Evolutionary conservation across 2,797 vertebrate genomes (phyloP), one percentile per base, ranked within the genome.

Genomic region (Acridotheres tristis): DNA sequence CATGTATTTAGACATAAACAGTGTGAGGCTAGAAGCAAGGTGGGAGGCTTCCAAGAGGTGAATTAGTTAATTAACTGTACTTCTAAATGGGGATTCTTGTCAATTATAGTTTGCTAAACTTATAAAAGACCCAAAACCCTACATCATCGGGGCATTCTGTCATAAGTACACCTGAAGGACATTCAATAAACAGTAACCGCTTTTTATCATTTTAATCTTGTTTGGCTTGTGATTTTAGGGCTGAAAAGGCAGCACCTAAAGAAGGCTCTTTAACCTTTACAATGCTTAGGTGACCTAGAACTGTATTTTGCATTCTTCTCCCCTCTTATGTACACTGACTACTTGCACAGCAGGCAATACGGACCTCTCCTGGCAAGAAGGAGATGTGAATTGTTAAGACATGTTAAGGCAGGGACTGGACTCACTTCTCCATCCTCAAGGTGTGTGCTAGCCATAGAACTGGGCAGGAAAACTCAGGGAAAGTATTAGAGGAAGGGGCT

Each of bases 241-340:
- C 54, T 45, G 27, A 53, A 85, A 85, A n/a, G 18, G 32, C 12
- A 36, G 32, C 61, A 38, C 13, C 16, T 30, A 34, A 63, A 83
- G 30, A 53, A 80, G 34, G 9, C 1, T 19, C 4, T 68, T 90
- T 72, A 10, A 27, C 13, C 43, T 27, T 40, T 61, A 43, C 80
- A 63, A 67, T 34, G 67, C 27, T 85, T 22, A 34, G 20, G 36
- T 63, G 38, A 45, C 45, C 11, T 36, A 57, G 19, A 53, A 61
- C 15, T 34, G 27, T 2, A 15, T 48, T 66, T 55, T 53, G 10
- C 7, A n/a, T 18, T 54, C 29, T 71, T 43, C 25, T 53, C 16
- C 10, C 10, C 82, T 69, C 51, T 43, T 30, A 16, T 0, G 0
- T 34, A 29, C 21, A 6, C 32, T 1, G 1, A 7, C 25, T 14